These are phyloP conservation scores for Tympanoctomys barrerae DNA, from an alignment of 2,797 vertebrate genomes.

Conservation along the genomic window DNA sequence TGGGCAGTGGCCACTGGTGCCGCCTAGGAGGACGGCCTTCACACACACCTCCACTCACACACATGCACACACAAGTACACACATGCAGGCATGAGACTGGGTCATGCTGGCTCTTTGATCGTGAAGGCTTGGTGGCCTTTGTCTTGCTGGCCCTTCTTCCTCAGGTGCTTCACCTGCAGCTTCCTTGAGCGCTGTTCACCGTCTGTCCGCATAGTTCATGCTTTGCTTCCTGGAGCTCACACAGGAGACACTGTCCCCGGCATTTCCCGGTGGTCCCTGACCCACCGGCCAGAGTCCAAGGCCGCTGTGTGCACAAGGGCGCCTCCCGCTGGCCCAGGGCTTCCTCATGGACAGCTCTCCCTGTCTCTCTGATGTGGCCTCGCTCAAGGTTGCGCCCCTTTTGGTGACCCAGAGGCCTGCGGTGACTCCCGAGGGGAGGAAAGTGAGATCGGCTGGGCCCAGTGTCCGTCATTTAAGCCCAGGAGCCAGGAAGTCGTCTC, in stretches of 20 bases:
- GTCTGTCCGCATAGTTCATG: background rate
- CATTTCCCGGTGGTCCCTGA: background rate
- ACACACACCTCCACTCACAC: background rate
- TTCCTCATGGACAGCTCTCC: background rate
- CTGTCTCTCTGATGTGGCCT: no score
- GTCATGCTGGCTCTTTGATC: background rate
- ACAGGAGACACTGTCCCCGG: background rate
- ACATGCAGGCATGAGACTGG: rapidly evolving
- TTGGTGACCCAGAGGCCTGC: background rate
- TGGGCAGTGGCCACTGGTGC: background rate
- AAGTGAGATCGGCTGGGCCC: background rate
- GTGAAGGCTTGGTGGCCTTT: background rate
- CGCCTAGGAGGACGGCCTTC: rapidly evolving
- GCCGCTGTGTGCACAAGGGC: background rate
- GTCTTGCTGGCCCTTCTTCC: background rate
- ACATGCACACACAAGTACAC: background rate
- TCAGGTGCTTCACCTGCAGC: background rate
- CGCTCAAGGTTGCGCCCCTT: background rate
- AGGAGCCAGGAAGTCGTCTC: background rate
- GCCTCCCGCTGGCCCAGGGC: background rate
- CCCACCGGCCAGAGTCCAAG: rapidly evolving
- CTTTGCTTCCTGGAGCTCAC: background rate
- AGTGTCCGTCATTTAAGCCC: background rate
- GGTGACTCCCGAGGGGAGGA: background rate
- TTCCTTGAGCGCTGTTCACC: background rate